Base-by-base conservation (phyloP, 2,113 vertebrate genomes). In the Varanus komodoensis region DNA sequence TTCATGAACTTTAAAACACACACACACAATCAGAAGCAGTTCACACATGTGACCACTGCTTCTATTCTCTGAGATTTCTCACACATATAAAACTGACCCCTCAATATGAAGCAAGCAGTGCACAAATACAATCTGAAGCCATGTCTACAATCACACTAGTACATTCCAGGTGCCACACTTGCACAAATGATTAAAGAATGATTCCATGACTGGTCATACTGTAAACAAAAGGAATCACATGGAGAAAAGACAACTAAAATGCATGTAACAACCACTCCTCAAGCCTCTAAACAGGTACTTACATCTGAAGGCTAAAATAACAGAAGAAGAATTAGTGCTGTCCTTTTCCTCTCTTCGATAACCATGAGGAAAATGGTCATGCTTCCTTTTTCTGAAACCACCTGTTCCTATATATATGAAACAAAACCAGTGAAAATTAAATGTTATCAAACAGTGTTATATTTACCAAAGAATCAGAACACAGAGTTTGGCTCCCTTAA, bases 251-350 rank as follows among this genome's bases (percentile, higher is more conserved):
- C 1, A 9, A 15, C 21, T n/a, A 79, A 32, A 69, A 38, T 50
- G 48, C 32, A 52, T 82, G 69, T 69, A 54, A 78, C 9, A 54
- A 27, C 73, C 77, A 86, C 7, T 6, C 25, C 29, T 38, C 79
- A 17, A 0, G 50, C 68, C 89, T 86, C 34, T 78, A 92, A 86
- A 86, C 27, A 84, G 25, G 67, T 92, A 96, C 97, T 97, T 97
- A 99, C 99, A 97, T 97, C 97, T 99, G 95, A 99, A 99, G 88
- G 98, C 97, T 0, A 96, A 44, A 87, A 98, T 95, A 92, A 99
- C 94, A 48, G 97, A 99, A 78, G 98, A 97, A 0, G 93, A 84
- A 89, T 95, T 97, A 88, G 95, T 91, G 61, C 90, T 96, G 29
- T 98, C 97, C 64, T 96, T 96, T 92, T 97, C 98, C 38, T 98